Base-by-base conservation (phyloP, 2,888 invertebrate genomes). In the Rhamphomyia laevipes region DNA sequence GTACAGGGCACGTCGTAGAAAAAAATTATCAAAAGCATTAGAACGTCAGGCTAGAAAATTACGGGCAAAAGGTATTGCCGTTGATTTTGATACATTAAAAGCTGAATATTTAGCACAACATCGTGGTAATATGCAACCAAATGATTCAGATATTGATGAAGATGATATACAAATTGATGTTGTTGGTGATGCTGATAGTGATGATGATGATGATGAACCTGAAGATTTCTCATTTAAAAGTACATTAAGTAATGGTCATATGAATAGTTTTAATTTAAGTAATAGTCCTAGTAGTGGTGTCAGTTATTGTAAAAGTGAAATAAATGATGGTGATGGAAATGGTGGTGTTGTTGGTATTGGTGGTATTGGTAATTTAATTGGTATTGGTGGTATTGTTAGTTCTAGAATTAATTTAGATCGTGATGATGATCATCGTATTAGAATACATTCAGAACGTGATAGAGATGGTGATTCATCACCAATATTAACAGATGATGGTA, bases 21-120 rank as follows among this genome's bases (percentile, higher is more conserved):
- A 90, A 77, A 91, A 95, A 74, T 75, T 92, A 64, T 81, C 88
- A 63, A 95, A 95, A 72, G 88, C 90, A 54, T 76, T 93, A 59
- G 92, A 93, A 67, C 77, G 92, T 48, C 92, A 92, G 71, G 94
- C 94, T 59, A 77, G 92, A 58, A 94, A 95, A 67, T 77, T 95
- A 52, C 82, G 92, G 49, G 87, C 88, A 45, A 91, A 91, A 70
- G 92, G 92, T 58, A 89, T 92, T 61, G 81, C 86, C 16, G 91
- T 92, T 18, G 90, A 91, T 68, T 71, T 92, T 53, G 86, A 89
- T 61, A 86, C 90, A 4, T 73, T 92, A 46, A 83, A 86, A 60
- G 76, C 86, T 43, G 91, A 92, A 67, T 90, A 90, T 74, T 78
- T 91, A 60, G 82, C 85, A 12, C 87, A 87, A 67, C 82, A 83